Evolutionary conservation across 1,140 invertebrate genomes (phyloP), one percentile per base, ranked within the genome.

Genomic region (Polyergus mexicanus): DNA sequence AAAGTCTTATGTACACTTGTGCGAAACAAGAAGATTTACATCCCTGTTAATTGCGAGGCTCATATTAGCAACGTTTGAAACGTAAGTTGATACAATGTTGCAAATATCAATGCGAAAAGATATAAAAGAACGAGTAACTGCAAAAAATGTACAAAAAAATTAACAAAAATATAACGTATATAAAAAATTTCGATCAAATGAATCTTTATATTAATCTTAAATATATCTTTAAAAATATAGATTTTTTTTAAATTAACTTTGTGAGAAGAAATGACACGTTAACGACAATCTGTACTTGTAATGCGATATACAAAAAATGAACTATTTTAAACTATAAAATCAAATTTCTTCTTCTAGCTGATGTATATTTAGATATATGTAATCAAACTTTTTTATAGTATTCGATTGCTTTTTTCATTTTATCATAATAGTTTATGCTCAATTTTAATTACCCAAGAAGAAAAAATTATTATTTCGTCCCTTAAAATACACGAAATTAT

Each of bases 1-100:
- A 28, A 75, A 60, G 32, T 75, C 54, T 75, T 13, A 32, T 32
- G 32, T 32, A n/a, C 13, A 38, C 32, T n/a, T 60, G 35, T 41
- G 22, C n/a, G 51, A 74, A n/a, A 58, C 54, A 32, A 74, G 10
- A 58, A 54, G 32, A 74, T 74, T 74, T 60, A 60, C 16, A 13
- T 58, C 13, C 35, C 32, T 22, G 5, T 19, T 72, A 35, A 32
- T 28, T 71, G 13, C 71, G 1, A 41, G 60, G 8, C 11, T 58
- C 5, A 60, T 41, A 16, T 68, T 44, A 22, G 22, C n/a, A 25
- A 35, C 58, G 38, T 38, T 58, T 74, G 54, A 72, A 25, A 38
- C 16, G 16, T 51, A 13, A n/a, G 35, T 38, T 72, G 0, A 5
- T 22, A 56, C n/a, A 58, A 72, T 35, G 28, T 54, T 54, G 68